phyloP scores from a whole-genome alignment of 2,888 invertebrate genomes.

The Drosophila limbata region DNA sequence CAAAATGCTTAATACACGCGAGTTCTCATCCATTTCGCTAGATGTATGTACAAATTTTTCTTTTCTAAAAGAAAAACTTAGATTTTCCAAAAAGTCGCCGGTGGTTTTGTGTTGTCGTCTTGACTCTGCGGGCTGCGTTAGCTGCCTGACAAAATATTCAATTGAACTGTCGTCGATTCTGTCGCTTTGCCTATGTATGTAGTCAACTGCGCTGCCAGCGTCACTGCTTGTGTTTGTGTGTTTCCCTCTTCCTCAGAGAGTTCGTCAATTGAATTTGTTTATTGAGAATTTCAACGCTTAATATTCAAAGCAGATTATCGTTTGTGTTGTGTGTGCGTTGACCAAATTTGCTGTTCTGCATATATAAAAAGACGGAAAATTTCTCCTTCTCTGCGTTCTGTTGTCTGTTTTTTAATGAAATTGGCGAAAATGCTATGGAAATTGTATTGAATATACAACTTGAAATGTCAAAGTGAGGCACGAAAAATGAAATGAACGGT shows the following conservation, averaged over 20 bases:
- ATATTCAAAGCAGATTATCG: constrained; percentile 59
- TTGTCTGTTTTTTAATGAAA: constrained; percentile 1
- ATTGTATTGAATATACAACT: constrained; percentile 24
- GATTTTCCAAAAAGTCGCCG: neutral
- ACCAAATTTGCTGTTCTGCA: constrained; percentile 42
- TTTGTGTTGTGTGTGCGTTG: constrained; percentile 12
- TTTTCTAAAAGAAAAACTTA: neutral
- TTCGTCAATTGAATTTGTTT: constrained; percentile 50
- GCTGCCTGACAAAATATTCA: constrained; percentile 36
- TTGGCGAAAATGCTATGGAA: constrained; percentile 27
- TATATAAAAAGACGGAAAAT: constrained; percentile 10
- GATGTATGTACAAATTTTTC: neutral
- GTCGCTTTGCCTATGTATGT: constrained; percentile 12
- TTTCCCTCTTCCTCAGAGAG: constrained; percentile 23
- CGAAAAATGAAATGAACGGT: constrained; percentile 63
- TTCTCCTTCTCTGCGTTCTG: constrained; percentile 15
- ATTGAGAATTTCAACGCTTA: constrained; percentile 41
- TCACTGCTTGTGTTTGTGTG: constrained; percentile 1
- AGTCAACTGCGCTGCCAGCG: constrained; percentile 9
- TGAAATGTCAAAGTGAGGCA: constrained; percentile 44
- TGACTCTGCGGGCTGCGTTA: constrained; percentile 38
- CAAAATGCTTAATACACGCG: constrained; percentile 60
- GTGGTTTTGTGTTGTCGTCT: constrained; percentile 7
- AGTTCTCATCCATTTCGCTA: constrained; percentile 66
- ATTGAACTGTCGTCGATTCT: constrained; percentile 19